Evolutionary conservation across 2,113 vertebrate genomes (phyloP).

Genomic region (Plestiodon gilberti): DNA sequence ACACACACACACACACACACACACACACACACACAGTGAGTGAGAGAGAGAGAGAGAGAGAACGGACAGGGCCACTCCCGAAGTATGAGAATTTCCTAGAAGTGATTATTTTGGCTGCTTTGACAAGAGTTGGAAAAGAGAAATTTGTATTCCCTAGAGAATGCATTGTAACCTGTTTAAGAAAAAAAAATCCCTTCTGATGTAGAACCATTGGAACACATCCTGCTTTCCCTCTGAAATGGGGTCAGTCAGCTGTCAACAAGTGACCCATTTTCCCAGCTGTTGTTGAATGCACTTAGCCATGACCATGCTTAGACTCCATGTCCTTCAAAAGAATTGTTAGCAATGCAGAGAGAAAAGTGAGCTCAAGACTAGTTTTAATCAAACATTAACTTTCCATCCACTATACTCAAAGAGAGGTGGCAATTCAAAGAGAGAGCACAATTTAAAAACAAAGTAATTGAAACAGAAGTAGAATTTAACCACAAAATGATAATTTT

Average conservation of each 20-base stretch:
- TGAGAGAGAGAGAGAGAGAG: background rate
- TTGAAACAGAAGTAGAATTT: background rate
- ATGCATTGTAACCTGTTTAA: background rate
- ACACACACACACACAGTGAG: too few species aligned
- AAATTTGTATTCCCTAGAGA: slow-evolving; percentile 27
- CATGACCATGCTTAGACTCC: background rate
- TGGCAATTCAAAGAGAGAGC: background rate
- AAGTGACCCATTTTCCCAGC: slow-evolving; percentile 58
- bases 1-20: too few species aligned
- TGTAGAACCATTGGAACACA: slow-evolving; percentile 20
- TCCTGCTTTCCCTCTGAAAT: slow-evolving; percentile 8
- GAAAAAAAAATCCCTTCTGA: background rate
- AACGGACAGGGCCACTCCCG: background rate
- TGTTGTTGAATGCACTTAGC: background rate
- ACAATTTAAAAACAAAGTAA: slow-evolving; percentile 2
- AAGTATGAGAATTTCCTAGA: background rate
- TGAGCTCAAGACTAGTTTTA: background rate
- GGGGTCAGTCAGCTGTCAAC: slow-evolving; percentile 35
- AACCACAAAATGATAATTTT: background rate
- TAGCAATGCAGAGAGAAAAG: slow-evolving; percentile 1
- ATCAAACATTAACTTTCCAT: background rate
- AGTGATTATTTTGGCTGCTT: background rate
- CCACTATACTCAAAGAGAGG: background rate
- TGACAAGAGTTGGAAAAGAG: background rate
- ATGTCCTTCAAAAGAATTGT: background rate